Percentiles rank a stretch among this genome's conserved stretches.
Evolutionary conservation across 2,797 vertebrate species (phyloP).

Genomic region (Masticophis lateralis): DNA sequence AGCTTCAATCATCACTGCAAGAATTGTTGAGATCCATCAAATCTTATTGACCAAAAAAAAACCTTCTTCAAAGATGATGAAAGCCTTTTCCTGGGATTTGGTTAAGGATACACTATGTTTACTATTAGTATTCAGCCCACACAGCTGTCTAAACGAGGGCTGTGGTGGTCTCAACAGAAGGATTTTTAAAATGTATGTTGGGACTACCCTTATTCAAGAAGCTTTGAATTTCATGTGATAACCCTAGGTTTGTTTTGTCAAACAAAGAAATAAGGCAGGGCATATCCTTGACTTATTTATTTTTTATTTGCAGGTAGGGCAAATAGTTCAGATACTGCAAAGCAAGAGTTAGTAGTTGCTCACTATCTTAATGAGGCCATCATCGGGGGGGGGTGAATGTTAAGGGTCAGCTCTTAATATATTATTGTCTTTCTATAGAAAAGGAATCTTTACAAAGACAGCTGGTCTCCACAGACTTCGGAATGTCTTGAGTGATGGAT

Average conservation of each 20-base stretch:
- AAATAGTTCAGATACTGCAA: neutral
- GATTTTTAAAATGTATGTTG: neutral
- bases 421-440: neutral
- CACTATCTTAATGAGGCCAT: neutral
- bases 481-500: neutral
- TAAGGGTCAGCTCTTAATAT: neutral
- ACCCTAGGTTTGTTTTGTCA: neutral
- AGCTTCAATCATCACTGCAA: neutral
- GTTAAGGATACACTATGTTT: neutral
- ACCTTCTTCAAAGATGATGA: neutral
- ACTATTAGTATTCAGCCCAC: neutral
- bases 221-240: neutral
- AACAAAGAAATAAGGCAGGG: neutral
- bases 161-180: neutral
- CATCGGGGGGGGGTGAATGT: neutral
- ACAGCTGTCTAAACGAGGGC: neutral
- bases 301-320: neutral
- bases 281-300: neutral
- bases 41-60: neutral
- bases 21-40: neutral
- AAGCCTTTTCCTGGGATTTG: neutral
- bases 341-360: neutral
- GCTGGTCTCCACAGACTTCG: neutral
- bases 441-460: neutral
- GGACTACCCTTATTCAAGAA: neutral